Evolutionary conservation across 2,797 vertebrate genomes (phyloP), one percentile per base, ranked within the genome.

Genomic region (Numenius phaeopus): DNA sequence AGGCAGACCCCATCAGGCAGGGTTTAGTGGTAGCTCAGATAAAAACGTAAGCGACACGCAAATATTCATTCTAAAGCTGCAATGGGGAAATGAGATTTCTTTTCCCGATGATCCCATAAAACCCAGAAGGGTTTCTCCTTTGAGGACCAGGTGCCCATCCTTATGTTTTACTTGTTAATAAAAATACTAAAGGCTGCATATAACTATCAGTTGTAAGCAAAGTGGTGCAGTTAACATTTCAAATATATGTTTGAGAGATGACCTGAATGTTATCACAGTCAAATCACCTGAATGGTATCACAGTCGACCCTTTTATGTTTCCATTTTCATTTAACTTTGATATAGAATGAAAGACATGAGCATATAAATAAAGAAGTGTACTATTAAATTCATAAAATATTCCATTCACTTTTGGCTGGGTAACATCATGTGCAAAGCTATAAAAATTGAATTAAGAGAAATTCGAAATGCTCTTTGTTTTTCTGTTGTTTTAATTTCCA

Each of bases 401-500:
- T 80, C 87, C 0, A 0, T 69, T 93, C 3, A 5, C 75, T 97
- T 95, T 94, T 84, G 73, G 75, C 87, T 94, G 66, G 83, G 72
- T 87, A 96, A 67, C 87, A 91, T 61, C 54, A 47, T 46, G 80
- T 75, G 78, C 79, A 96, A 94, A 95, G 75, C 91, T 90, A 96
- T 79, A 96, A 95, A 88, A 95, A 96, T 94, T 85, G 97, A 96
- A 95, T 97, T 94, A 93, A 93, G 88, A 84, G 20, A 87, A 87
- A 95, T 94, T 83, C 67, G 64, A 95, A 96, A 87, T 94, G 90
- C 57, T 97, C 79, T 97, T 96, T 98, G 98, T 98, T 99, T 98
- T 98, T 83, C 89, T 89, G 97, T 98, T 96, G 98, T 98, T 98
- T 98, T 98, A 98, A 98, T 96, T 98, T 98, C 90, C 92, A 72